Evolutionary conservation across 2,113 vertebrate genomes (phyloP).

Genomic region (Ptychochromis oligacanthus): DNA sequence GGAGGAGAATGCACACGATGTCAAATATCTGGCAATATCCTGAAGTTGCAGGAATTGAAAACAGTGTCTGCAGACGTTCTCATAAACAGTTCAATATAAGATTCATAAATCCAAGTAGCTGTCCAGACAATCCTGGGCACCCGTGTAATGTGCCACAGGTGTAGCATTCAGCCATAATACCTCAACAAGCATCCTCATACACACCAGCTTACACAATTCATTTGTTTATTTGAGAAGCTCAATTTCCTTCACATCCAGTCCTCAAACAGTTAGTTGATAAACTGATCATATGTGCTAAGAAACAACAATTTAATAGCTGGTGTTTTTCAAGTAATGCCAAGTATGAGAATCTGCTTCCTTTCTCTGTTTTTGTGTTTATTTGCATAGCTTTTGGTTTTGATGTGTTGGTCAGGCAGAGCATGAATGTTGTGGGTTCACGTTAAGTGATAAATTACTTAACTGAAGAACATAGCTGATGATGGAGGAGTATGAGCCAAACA

Average conservation of each 20-base stretch:
- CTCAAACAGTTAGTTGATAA: neutral
- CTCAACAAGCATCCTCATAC: neutral
- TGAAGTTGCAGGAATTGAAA: slow-evolving; percentile 41
- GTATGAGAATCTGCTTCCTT: neutral
- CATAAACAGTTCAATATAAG: slow-evolving; percentile 9
- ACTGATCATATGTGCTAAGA: too few species aligned
- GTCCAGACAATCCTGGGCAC: slow-evolving; percentile 26
- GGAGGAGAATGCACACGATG: slow-evolving; percentile 46
- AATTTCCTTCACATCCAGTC: neutral
- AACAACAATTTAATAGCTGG: neutral
- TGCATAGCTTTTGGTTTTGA: neutral
- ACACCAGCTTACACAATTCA: too few species aligned
- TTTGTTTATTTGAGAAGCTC: neutral
- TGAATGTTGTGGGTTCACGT: neutral
- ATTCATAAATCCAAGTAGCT: neutral
- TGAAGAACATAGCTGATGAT: neutral
- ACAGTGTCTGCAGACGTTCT: slow-evolving; percentile 18
- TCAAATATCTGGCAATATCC: slow-evolving; percentile 68
- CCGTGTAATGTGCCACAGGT: neutral
- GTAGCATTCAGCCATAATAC: neutral
- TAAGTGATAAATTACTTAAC: neutral
- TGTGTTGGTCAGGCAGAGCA: neutral
- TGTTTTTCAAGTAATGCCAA: neutral
- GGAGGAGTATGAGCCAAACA: neutral
- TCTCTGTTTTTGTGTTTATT: neutral